A percentile compares a stretch with the other conserved stretches of the same genome.
Evolutionary conservation across 2,797 vertebrate species (phyloP).

Genomic region (Micrastur ruficollis): DNA sequence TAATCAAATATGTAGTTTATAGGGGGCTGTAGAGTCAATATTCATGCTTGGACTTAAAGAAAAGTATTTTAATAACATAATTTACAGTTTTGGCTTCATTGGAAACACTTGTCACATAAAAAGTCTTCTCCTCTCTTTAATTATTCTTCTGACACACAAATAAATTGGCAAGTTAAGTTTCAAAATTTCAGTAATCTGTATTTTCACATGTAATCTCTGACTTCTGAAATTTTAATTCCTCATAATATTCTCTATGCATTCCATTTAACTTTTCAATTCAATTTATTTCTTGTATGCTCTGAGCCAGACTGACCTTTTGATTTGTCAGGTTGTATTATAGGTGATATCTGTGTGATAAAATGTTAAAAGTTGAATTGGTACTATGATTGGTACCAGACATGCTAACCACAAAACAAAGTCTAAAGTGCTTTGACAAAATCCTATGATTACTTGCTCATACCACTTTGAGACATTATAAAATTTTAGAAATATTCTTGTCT

Average conservation of each 20-base stretch:
- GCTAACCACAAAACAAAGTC: not conserved
- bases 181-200: not conserved
- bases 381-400: not conserved
- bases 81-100: not conserved
- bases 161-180: not conserved
- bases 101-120: not conserved
- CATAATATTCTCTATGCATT: not conserved
- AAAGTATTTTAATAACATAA: not conserved
- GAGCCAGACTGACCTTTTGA: constrained; percentile 15
- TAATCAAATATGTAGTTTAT: not conserved
- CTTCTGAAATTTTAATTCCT: not conserved
- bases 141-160: not conserved
- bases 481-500: not conserved
- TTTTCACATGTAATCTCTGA: not conserved
- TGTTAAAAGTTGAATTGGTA: not conserved
- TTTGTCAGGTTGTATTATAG: constrained; percentile 22
- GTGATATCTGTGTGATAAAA: not conserved
- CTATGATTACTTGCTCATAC: not conserved
- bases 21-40: not conserved
- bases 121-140: not conserved
- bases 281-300: not conserved
- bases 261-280: not conserved
- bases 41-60: not conserved
- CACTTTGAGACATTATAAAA: not conserved
- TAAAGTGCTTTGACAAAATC: not conserved